Conservation (phyloP, 2,888 invertebrate genomes). For the Eilema griseolum region DNA sequence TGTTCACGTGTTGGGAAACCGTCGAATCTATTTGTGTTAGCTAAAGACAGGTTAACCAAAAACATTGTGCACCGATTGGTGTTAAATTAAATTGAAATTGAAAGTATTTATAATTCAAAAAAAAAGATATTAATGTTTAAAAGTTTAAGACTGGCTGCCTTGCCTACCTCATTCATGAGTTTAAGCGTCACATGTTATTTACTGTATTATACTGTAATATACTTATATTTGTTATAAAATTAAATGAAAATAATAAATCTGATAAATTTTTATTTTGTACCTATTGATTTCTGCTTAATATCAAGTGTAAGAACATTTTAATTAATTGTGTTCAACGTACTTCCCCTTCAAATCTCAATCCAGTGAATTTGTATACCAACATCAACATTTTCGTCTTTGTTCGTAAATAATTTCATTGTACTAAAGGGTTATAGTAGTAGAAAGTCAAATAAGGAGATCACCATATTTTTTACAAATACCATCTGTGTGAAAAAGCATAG, state of each 20-base stretch:
- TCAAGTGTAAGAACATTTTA: constrained; percentile 10
- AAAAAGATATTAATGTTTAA: constrained; percentile 2
- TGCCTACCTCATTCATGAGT: constrained; percentile 25
- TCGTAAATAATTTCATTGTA: constrained; percentile 33
- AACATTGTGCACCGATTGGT: constrained; percentile 47
- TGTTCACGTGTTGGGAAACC: constrained; percentile 51
- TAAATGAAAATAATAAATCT: constrained; percentile 34
- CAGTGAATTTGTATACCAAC: constrained; percentile 42
- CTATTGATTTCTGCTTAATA: constrained; percentile 25
- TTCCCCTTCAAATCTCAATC: constrained; percentile 39
- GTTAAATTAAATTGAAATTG: constrained; percentile 21
- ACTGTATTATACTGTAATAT: constrained; percentile 23
- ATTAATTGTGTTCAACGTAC: constrained; percentile 14
- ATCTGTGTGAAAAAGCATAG: constrained; percentile 42
- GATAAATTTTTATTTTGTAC: constrained; percentile 29
- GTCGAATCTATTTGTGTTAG: constrained; percentile 47
- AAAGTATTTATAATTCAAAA: constrained; percentile 35
- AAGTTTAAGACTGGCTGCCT: constrained; percentile 24
- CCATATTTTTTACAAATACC: constrained; percentile 38
- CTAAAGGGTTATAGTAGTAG: constrained; percentile 18
- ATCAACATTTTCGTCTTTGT: constrained; percentile 37
- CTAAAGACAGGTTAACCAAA: constrained; percentile 49
- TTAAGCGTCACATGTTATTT: constrained; percentile 27
- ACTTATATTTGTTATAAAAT: constrained; percentile 35
- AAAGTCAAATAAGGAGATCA: constrained; percentile 32